Evolutionary conservation across 2,797 vertebrate species (phyloP).

Genomic region (Acipenser transmontanus): DNA sequence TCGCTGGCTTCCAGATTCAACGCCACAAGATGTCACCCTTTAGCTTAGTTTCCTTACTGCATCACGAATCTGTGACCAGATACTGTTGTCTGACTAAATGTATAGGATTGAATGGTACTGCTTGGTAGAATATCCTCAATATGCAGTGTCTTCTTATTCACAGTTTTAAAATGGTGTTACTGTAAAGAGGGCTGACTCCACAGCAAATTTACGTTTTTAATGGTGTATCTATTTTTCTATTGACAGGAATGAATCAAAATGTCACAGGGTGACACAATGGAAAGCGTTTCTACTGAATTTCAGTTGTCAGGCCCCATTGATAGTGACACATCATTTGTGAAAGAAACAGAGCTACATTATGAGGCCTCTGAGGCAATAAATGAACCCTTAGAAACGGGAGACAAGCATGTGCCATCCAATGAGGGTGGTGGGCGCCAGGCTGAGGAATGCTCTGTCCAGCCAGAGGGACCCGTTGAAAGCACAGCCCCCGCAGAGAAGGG

Average conservation of each 20-base stretch:
- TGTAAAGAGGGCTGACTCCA: too few relatives aligned
- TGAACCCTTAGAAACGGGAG: not conserved
- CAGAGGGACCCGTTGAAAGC: slow-evolving; percentile 12
- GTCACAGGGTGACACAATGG: slow-evolving; percentile 9
- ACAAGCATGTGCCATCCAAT: too few relatives aligned
- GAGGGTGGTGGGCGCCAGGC: not conserved
- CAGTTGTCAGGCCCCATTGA: not conserved
- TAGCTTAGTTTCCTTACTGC: too few relatives aligned
- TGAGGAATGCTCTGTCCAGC: not conserved
- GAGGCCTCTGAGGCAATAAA: slow-evolving; percentile 25
- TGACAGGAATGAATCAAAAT: slow-evolving; percentile 21
- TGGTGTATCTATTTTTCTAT: too few relatives aligned
- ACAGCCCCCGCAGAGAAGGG: slow-evolving; percentile 23
- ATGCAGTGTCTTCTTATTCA: too few relatives aligned
- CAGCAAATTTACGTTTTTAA: too few relatives aligned
- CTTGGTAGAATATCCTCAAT: too few relatives aligned
- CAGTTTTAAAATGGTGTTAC: too few relatives aligned
- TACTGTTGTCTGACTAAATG: too few relatives aligned
- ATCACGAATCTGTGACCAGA: too few relatives aligned
- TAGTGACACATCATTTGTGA: not conserved
- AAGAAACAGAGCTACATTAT: slow-evolving; percentile 16
- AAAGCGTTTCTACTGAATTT: slow-evolving; percentile 5
- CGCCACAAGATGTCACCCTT: slow-evolving; percentile 15
- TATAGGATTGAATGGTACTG: too few relatives aligned
- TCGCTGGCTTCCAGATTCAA: too few relatives aligned